Percentiles rank a stretch among this genome's conserved stretches.
Evolutionary conservation across 35 echinoderm and acorn worm species (phyloP).

Genomic region (Anneissia japonica): DNA sequence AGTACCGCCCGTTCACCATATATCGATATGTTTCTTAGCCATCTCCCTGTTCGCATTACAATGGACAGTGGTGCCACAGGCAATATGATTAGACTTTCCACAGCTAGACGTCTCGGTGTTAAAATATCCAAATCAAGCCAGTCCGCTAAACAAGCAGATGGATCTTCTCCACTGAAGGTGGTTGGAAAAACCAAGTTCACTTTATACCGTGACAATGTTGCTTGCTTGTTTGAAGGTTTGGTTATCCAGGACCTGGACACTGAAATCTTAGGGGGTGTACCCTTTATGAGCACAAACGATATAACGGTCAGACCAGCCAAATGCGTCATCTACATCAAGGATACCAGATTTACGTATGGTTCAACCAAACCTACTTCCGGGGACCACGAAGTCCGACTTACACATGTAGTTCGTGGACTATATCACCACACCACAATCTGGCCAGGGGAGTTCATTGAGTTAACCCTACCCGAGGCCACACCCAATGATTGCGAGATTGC

Average conservation of each 20-base stretch:
- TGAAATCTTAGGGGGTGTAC: conserved; percentile 54
- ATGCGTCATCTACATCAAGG: background rate
- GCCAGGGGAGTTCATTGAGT: conserved; percentile 25
- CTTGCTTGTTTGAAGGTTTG: conserved; percentile 45
- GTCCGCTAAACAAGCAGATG: conserved; percentile 75
- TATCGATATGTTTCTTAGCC: background rate
- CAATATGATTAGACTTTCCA: conserved; percentile 50
- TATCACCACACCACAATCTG: background rate
- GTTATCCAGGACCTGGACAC: conserved; percentile 57
- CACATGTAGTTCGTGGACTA: background rate
- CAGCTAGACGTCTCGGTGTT: conserved; percentile 18
- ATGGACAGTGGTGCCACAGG: conserved; percentile 59
- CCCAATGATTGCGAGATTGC: background rate
- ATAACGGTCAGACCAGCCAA: conserved; percentile 6
- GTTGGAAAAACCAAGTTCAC: conserved; percentile 49
- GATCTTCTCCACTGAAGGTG: conserved; percentile 46
- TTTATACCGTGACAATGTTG: conserved; percentile 16
- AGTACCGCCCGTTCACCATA: background rate
- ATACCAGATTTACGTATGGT: background rate
- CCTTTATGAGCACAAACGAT: conserved; percentile 60
- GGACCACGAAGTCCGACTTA: background rate
- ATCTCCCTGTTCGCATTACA: conserved; percentile 19
- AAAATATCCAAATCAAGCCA: conserved; percentile 17
- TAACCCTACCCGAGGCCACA: background rate
- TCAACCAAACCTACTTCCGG: background rate